Percentiles rank a stretch among this genome's conserved stretches.
Evolutionary conservation across 1,140 invertebrate species (phyloP).

Genomic region (Gryon sp.): DNA sequence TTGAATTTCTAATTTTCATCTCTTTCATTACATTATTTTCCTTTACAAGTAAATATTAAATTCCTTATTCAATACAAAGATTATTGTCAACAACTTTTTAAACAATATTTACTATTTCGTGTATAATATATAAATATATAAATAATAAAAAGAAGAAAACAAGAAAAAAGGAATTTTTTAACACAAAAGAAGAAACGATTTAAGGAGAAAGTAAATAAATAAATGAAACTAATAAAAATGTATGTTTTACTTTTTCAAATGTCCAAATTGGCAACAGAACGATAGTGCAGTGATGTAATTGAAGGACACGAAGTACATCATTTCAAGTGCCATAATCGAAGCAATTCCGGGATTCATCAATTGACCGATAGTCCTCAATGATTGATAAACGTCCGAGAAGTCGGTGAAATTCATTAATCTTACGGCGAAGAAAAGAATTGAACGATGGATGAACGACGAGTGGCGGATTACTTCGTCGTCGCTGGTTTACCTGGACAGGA

Average conservation of each 20-base stretch:
- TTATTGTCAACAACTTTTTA: too few species aligned
- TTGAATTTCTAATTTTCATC: too few species aligned
- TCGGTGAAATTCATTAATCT: slow-evolving; percentile 19
- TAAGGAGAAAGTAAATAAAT: too few species aligned
- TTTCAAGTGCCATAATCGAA: slow-evolving; percentile 53
- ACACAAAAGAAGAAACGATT: too few species aligned
- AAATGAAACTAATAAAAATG: slow-evolving; percentile 1
- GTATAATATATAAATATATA: too few species aligned
- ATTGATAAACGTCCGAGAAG: slow-evolving; percentile 19
- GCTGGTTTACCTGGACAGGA: slow-evolving; percentile 92
- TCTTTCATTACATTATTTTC: too few species aligned
- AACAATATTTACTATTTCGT: too few species aligned
- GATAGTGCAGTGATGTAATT: slow-evolving; percentile 42
- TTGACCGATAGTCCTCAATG: slow-evolving; percentile 43
- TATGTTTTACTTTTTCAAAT: neutral
- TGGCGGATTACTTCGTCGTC: slow-evolving; percentile 98
- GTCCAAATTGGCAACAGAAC: slow-evolving; percentile 3
- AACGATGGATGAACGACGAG: slow-evolving; percentile 89
- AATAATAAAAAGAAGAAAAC: neutral
- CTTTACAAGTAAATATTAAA: too few species aligned
- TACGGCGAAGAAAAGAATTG: too few species aligned
- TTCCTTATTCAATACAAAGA: too few species aligned
- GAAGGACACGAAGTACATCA: slow-evolving; percentile 44
- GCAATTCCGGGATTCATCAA: slow-evolving; percentile 17
- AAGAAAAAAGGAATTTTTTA: neutral